Base-by-base conservation (phyloP, 2,113 vertebrate genomes). In the Hippoglossus stenolepis region DNA sequence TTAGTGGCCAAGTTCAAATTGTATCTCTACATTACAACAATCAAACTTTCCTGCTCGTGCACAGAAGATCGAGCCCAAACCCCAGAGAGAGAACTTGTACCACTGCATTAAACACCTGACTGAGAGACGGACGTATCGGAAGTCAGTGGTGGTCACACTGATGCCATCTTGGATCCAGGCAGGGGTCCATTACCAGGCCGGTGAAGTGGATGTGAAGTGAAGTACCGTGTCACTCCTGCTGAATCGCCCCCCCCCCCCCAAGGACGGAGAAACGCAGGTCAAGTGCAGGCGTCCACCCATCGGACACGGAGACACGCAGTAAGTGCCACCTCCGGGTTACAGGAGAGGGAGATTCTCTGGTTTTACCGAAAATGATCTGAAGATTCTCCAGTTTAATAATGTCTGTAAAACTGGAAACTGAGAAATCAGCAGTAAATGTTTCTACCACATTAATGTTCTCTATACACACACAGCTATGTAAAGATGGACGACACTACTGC, bases 131-230 rank as follows among this genome's bases (percentile, higher is more conserved):
- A 78, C 76, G 26, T 65, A 70, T 76, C 72, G 72, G 71, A 77
- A 83, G 84, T 64, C 77, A 53, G 86, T 75, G n/a, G 85, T 70
- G 77, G 82, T 87, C 87, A 87, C 68, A 65, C 85, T 72, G 77
- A 38, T 86, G 85, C 84, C 92, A 82, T 85, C 83, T 87, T 86
- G 83, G 86, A 90, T 86, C 76, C 77, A 68, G 69, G 61, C 83
- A 72, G 62, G 58, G 58, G 53, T 86, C 78, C 68, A 47, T 79
- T 85, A 71, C 63, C 57, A 15, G 73, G 80, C 83, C 71, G 84
- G 75, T 93, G 93, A 92, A 58, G 85, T 73, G 75, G 83, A 94
- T 90, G 82, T 77, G 88, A 91, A 86, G 84, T 83, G 93, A 93
- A 84, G 85, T 57, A 23, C 47, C 13, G 75, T 86, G 91, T 91